Evolutionary conservation across 2,797 vertebrate species (phyloP).

Genomic region (Propithecus deckenii): DNA sequence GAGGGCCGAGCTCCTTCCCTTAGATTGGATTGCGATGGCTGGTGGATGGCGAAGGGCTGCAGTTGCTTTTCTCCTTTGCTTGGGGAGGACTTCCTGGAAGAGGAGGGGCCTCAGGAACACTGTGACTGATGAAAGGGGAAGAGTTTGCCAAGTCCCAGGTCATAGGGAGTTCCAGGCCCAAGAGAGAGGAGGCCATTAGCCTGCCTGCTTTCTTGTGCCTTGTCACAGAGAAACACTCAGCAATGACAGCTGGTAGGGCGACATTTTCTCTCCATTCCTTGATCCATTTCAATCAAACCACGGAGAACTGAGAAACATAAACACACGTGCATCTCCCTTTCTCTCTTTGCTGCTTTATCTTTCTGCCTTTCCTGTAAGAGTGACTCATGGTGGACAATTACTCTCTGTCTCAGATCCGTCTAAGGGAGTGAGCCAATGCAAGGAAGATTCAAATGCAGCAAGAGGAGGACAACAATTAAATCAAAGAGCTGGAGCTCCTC

Average conservation of each 20-base stretch:
- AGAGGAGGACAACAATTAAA: background rate
- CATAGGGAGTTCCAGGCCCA: background rate
- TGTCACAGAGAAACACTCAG: background rate
- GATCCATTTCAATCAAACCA: constrained; percentile 76
- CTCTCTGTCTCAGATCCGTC: constrained; percentile 77
- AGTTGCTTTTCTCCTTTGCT: background rate
- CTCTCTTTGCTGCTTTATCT: constrained; percentile 71
- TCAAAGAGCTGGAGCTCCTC: constrained; percentile 63
- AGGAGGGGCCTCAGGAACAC: background rate
- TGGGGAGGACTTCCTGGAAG: constrained; percentile 32
- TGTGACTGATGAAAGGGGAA: background rate
- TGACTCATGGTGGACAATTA: constrained; percentile 79
- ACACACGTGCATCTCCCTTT: constrained; percentile 38
- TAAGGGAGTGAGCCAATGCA: constrained; percentile 65
- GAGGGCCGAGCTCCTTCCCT: too few relatives aligned
- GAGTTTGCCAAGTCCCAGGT: background rate
- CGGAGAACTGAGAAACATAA: constrained; percentile 66
- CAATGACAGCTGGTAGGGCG: background rate
- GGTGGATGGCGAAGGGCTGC: too few relatives aligned
- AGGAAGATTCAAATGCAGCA: constrained; percentile 62
- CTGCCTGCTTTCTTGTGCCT: background rate
- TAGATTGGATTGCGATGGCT: too few relatives aligned
- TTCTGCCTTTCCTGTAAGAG: constrained; percentile 74
- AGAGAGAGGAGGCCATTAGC: background rate
- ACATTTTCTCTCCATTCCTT: constrained; percentile 43